Evolutionary conservation across 2,113 vertebrate species (phyloP).

Genomic region (Brachypteracias leptosomus): DNA sequence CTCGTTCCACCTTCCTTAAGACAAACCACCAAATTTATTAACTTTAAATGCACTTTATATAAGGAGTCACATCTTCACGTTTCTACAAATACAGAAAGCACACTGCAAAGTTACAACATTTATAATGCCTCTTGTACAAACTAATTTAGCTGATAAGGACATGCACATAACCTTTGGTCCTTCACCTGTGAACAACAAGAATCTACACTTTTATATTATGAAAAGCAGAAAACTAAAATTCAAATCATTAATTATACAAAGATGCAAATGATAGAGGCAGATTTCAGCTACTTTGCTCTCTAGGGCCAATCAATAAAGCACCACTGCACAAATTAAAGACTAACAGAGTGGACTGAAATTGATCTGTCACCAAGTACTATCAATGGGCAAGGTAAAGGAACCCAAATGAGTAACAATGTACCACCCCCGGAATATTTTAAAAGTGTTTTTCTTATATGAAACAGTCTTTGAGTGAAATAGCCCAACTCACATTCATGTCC

Average conservation of each 20-base stretch:
- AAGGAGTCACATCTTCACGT: neutral
- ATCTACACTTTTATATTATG: neutral
- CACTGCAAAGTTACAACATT: neutral
- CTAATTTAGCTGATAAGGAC: conserved; percentile 24
- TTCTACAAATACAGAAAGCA: neutral
- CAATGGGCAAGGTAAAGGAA: neutral
- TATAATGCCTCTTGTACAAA: neutral
- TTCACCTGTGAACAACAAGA: neutral
- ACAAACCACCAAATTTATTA: neutral
- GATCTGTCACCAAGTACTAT: neutral
- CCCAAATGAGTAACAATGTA: neutral
- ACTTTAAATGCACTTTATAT: neutral
- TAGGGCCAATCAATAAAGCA: neutral
- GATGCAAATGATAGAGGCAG: neutral
- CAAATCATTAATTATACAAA: neutral
- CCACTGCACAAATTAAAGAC: neutral
- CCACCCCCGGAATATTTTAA: neutral
- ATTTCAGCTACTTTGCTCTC: neutral
- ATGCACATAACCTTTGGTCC: neutral
- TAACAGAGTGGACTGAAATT: neutral
- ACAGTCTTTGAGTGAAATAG: neutral
- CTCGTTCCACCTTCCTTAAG: neutral
- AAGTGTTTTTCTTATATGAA: neutral
- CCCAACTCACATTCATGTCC: neutral
- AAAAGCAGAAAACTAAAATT: neutral